phyloP scores from a whole-genome alignment of 2,888 invertebrate species.

The Bedellia somnulentella region DNA sequence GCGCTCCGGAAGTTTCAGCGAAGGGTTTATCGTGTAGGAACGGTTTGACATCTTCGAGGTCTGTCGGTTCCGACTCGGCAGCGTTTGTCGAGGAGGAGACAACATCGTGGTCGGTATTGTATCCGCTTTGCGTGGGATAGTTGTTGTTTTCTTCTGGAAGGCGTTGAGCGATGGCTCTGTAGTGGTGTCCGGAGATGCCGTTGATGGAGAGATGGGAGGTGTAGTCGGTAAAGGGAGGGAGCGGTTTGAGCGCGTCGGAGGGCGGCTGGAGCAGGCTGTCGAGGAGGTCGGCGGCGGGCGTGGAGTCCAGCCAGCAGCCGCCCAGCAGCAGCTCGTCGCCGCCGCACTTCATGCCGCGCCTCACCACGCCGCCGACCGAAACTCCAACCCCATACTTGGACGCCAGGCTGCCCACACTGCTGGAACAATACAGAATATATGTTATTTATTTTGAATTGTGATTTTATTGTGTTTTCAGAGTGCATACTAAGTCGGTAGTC shows the following conservation, averaged over 20 bases:
- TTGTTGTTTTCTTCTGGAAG: conserved; percentile 76
- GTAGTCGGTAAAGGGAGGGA: conserved; percentile 86
- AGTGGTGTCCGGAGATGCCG: conserved; percentile 86
- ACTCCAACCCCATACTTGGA: conserved; percentile 55
- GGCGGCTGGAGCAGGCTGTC: conserved; percentile 68
- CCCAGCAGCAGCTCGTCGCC: conserved; percentile 71
- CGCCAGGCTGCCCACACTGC: no score
- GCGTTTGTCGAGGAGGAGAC: conserved; percentile 75
- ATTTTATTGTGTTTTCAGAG: no score
- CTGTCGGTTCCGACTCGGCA: conserved; percentile 64
- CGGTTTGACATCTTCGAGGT: conserved; percentile 64
- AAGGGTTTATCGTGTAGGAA: conserved; percentile 57
- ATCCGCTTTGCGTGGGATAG: conserved; percentile 64
- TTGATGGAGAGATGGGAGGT: conserved; percentile 85
- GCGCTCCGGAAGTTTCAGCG: conserved; percentile 64
- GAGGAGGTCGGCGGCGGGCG: conserved; percentile 65
- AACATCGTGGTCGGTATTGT: conserved; percentile 68
- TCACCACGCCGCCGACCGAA: conserved; percentile 37
- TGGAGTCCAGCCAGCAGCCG: conserved; percentile 70
- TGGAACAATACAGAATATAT: no score
- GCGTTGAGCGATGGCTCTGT: conserved; percentile 80
- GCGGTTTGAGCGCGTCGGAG: conserved; percentile 78
- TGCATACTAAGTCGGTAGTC: no score
- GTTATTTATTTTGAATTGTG: no score
- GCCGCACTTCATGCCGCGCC: conserved; percentile 64